Evolutionary conservation across 2,888 invertebrate genomes (phyloP).

Genomic region (Xylota segnis): DNA sequence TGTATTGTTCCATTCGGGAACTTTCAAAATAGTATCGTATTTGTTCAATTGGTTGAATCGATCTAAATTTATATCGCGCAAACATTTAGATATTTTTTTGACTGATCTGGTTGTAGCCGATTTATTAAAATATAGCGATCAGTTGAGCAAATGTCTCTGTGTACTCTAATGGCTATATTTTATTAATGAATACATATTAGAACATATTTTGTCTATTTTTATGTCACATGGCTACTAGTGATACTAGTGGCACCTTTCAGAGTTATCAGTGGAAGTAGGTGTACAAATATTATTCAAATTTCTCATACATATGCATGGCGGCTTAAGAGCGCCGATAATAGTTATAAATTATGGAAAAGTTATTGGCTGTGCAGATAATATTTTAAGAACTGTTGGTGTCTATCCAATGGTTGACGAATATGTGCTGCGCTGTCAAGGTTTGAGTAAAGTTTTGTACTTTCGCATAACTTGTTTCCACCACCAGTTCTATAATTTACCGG

Average conservation of each 20-base stretch:
- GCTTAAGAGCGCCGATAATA: too few species aligned
- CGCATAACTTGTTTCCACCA: too few species aligned
- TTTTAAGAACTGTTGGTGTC: too few species aligned
- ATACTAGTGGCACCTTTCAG: background rate
- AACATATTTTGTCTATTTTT: conserved; percentile 18
- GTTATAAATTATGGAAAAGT: too few species aligned
- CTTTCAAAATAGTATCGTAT: conserved; percentile 27
- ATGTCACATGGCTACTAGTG: background rate
- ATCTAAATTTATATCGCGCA: conserved; percentile 16
- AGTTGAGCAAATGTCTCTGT: background rate
- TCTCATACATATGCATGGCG: background rate
- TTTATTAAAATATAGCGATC: conserved; percentile 19
- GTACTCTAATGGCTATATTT: conserved; percentile 2
- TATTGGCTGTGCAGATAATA: too few species aligned
- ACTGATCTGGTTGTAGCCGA: conserved; percentile 11
- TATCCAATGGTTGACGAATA: too few species aligned
- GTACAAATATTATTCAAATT: background rate
- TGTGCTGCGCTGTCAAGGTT: too few species aligned
- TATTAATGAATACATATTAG: conserved; percentile 13
- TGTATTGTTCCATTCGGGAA: conserved; percentile 6
- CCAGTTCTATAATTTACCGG: too few species aligned
- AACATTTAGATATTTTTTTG: conserved; percentile 12
- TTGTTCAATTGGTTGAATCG: conserved; percentile 17
- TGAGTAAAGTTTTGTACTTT: too few species aligned
- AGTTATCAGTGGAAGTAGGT: background rate